Base-by-base conservation (phyloP, 2,888 invertebrate species). In the Dendrolimus houi region DNA sequence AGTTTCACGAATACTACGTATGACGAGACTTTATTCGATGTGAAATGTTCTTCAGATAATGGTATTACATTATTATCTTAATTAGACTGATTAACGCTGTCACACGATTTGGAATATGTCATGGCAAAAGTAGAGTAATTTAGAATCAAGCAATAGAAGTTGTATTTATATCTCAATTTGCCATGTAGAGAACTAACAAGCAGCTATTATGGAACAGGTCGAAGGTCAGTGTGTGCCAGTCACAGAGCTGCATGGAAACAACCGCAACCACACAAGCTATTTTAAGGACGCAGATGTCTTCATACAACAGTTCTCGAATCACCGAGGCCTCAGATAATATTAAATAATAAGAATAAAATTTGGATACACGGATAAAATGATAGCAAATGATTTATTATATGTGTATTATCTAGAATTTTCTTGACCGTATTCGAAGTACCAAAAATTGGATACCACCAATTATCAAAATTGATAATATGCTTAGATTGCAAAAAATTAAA, bases 161-260 rank as follows among this genome's bases (percentile, higher is more conserved):
- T 29, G 29, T 29, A 29, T 3, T 29, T 29, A 6, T 29, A 29
- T 29, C 29, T 29, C 29, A 29, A 29, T 29, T 29, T 29, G 6
- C 29, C 6, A 3, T 2, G 3, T 29, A 29, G 3, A 29, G 29
- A 29, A 29, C 29, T 29, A 29, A 6, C 29, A 29, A 29, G 29
- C 29, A 53, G 54, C 53, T 59, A 61, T 62, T 59, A 55, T 60
- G 57, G 59, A 62, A 54, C 59, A 60, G 54, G 57, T 56, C 56
- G 65, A 72, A 74, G 68, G 69, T 64, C 69, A 68, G 60, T 63
- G 47, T 47, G 47, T 47, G 62, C 60, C 62, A 66, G 58, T 60
- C 47, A 54, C 47, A 54, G 59, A 62, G 58, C 64, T 63, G 60
- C 64, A 68, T 69, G 58, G 71, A 60, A 71, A 71, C 72, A 55